phyloP scores from a whole-genome alignment of 2,113 vertebrate species.

The Piaya cayana region DNA sequence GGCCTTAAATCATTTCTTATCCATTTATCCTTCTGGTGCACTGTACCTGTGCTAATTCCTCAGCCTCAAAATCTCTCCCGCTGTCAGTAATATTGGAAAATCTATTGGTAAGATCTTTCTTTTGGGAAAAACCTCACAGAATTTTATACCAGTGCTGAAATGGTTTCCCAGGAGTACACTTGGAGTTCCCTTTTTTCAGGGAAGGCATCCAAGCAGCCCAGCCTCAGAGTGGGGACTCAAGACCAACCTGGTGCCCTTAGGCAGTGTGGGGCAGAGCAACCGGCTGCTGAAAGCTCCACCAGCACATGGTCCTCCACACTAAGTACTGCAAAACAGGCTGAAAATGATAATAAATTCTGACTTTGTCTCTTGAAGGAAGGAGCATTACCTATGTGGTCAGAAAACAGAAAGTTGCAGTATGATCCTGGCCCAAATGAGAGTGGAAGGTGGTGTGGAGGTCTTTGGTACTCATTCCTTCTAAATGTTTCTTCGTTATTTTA shows the following conservation, averaged over 20 bases:
- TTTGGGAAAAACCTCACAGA: neutral
- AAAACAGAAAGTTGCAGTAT: accelerated
- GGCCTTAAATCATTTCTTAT: neutral
- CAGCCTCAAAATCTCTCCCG: neutral
- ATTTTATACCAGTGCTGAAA: neutral
- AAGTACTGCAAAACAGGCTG: accelerated
- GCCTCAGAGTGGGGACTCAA: neutral
- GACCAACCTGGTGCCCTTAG: neutral
- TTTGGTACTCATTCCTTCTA: neutral
- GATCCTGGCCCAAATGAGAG: neutral
- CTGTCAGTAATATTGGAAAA: neutral
- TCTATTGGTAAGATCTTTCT: neutral
- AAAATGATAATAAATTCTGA: accelerated
- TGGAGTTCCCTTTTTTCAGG: too few relatives aligned
- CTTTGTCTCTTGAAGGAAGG: neutral
- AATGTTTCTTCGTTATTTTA: neutral
- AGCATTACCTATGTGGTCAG: neutral
- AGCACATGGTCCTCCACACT: accelerated
- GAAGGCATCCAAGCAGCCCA: neutral
- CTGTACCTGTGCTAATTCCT: neutral
- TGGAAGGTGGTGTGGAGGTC: neutral
- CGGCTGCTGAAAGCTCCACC: neutral
- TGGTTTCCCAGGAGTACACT: accelerated
- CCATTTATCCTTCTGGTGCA: neutral
- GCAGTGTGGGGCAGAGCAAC: neutral